Percentiles rank a stretch among this genome's conserved stretches.
These are phyloP conservation scores for Hydrolagus colliei DNA, from an alignment of 2,797 vertebrate genomes.

Conservation along the genomic window DNA sequence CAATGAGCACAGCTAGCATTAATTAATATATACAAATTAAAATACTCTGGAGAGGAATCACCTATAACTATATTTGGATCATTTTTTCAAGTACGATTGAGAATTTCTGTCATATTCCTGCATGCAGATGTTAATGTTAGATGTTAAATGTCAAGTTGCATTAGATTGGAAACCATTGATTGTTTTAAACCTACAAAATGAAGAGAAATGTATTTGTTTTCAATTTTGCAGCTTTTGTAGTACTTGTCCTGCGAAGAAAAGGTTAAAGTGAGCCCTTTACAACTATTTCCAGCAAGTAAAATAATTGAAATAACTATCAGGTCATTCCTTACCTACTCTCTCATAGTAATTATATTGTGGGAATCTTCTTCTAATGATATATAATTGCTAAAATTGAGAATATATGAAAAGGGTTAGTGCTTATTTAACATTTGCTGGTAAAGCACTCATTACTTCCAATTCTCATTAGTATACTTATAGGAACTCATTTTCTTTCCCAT, in stretches of 20 bases:
- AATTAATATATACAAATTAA: too few relatives aligned
- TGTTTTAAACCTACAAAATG: not conserved
- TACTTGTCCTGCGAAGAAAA: not conserved
- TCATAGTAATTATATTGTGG: not conserved
- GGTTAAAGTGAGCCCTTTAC: not conserved
- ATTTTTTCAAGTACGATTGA: too few relatives aligned
- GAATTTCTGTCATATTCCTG: not conserved
- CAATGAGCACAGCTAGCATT: too few relatives aligned
- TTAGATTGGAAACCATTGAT: not conserved
- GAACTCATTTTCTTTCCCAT: not conserved
- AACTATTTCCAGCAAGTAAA: not conserved
- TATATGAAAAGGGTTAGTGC: not conserved
- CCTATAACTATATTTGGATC: too few relatives aligned
- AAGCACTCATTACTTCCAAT: conserved; percentile 2
- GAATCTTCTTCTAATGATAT: not conserved
- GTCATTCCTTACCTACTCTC: not conserved
- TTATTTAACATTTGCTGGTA: conserved; percentile 6
- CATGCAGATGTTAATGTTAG: too few relatives aligned
- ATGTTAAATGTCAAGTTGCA: too few relatives aligned
- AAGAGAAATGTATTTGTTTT: not conserved
- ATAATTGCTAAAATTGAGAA: not conserved
- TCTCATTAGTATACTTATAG: not conserved
- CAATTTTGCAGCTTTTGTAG: not conserved
- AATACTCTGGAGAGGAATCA: too few relatives aligned
- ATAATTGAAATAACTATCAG: not conserved